phyloP scores from a whole-genome alignment of 2,113 vertebrate genomes.

The Anthoscopus minutus region DNA sequence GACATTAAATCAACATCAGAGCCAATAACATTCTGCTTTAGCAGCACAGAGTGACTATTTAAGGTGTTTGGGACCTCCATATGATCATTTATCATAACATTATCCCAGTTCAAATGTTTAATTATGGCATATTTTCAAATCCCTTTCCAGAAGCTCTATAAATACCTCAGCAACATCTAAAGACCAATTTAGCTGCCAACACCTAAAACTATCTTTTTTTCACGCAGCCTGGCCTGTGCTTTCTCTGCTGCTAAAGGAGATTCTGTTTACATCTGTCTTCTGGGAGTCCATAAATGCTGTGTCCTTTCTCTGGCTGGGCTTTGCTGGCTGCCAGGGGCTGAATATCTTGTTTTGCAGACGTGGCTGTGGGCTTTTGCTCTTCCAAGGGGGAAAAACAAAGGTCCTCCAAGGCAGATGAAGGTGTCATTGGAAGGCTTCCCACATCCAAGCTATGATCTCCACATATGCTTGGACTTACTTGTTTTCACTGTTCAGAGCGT shows the following conservation, averaged over 20 bases:
- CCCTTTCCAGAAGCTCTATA: conserved; percentile 17
- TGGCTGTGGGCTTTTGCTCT: not conserved
- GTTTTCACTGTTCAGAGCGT: not conserved
- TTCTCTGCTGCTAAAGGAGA: not conserved
- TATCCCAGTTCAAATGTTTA: conserved; percentile 40
- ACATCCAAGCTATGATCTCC: not conserved
- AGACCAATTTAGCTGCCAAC: not conserved
- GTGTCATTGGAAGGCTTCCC: not conserved
- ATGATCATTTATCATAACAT: conserved; percentile 50
- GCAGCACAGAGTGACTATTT: conserved; percentile 9
- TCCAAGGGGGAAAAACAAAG: not conserved
- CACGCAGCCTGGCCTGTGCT: not conserved
- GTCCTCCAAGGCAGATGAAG: not conserved
- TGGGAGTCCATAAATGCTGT: not conserved
- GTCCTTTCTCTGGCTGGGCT: not conserved
- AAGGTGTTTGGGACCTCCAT: conserved; percentile 37
- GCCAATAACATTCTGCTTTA: not conserved
- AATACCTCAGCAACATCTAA: conserved; percentile 17
- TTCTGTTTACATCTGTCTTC: not conserved
- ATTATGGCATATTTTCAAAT: conserved; percentile 33
- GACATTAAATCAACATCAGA: conserved; percentile 23
- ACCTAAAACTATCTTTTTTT: not conserved
- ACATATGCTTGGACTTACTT: not conserved
- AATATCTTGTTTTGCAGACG: not conserved
- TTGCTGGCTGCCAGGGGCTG: not conserved